phyloP scores from a whole-genome alignment of 92 coral and sea anemone species.

The Zoanthus gigantus region DNA sequence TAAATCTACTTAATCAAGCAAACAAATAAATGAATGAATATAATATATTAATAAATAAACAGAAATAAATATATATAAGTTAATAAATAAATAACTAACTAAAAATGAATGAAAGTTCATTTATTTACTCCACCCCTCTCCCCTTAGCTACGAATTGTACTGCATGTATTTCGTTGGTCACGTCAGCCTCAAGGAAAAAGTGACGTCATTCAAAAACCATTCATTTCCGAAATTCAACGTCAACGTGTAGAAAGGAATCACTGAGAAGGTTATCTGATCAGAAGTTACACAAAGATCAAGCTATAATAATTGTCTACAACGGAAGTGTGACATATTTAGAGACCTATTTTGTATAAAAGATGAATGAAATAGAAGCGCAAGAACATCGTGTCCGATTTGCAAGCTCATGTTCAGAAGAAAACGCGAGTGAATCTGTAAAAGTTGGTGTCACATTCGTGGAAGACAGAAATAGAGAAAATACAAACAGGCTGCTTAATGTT shows the following conservation, averaged over 20 bases:
- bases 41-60: too few relatives aligned
- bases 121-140: too few relatives aligned
- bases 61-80: too few relatives aligned
- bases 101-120: too few relatives aligned
- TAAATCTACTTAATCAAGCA: too few relatives aligned
- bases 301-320: not conserved
- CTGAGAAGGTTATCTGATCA: not conserved
- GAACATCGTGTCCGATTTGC: constrained; percentile 45
- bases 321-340: not conserved
- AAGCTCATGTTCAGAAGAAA: constrained; percentile 14
- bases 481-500: constrained; percentile 17
- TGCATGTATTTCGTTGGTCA: too few relatives aligned
- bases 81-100: too few relatives aligned
- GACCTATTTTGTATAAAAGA: not conserved
- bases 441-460: constrained; percentile 26
- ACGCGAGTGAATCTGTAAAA: constrained; percentile 33
- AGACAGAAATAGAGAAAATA: constrained; percentile 12
- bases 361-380: not conserved
- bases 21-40: too few relatives aligned
- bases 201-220: too few relatives aligned
- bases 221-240: too few relatives aligned
- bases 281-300: not conserved
- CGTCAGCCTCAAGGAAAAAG: too few relatives aligned
- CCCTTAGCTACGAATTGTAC: too few relatives aligned
- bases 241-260: not conserved